Evolutionary conservation across 2,113 vertebrate species (phyloP).

Genomic region (Gadus macrocephalus): DNA sequence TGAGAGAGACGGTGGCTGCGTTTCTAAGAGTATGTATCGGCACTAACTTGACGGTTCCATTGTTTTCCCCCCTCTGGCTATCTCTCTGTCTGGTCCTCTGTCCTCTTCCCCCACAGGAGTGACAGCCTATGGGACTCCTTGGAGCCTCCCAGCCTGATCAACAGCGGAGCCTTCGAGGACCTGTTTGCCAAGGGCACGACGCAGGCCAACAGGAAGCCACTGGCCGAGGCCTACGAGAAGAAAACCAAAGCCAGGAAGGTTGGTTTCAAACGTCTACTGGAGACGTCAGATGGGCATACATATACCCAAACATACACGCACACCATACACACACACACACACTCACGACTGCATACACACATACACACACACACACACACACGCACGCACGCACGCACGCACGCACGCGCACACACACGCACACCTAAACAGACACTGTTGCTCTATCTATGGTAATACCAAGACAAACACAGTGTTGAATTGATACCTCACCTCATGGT

Average conservation of each 20-base stretch:
- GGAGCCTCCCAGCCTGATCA: slow-evolving; percentile 83
- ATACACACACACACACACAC: too few species aligned
- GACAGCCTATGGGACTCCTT: slow-evolving; percentile 84
- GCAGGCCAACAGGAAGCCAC: slow-evolving; percentile 86
- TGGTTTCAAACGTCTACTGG: background rate
- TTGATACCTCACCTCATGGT: too few species aligned
- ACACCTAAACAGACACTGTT: background rate
- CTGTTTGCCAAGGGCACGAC: slow-evolving; percentile 87
- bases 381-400: background rate
- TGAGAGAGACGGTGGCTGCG: too few species aligned
- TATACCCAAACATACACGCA: too few species aligned
- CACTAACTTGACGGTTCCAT: too few species aligned
- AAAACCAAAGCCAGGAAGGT: slow-evolving; percentile 88
- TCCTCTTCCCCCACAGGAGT: slow-evolving; percentile 41
- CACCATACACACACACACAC: too few species aligned
- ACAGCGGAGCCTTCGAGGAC: slow-evolving; percentile 87
- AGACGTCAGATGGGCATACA: background rate
- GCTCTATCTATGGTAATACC: too few species aligned
- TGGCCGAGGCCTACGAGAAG: slow-evolving; percentile 86
- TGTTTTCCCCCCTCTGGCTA: too few species aligned
- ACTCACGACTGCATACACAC: too few species aligned
- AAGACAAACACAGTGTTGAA: too few species aligned
- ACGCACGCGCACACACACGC: background rate
- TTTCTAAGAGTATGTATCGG: too few species aligned
- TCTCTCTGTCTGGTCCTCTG: background rate